Base-by-base conservation (phyloP, 2,888 invertebrate species). In the Parnassius orleans region DNA sequence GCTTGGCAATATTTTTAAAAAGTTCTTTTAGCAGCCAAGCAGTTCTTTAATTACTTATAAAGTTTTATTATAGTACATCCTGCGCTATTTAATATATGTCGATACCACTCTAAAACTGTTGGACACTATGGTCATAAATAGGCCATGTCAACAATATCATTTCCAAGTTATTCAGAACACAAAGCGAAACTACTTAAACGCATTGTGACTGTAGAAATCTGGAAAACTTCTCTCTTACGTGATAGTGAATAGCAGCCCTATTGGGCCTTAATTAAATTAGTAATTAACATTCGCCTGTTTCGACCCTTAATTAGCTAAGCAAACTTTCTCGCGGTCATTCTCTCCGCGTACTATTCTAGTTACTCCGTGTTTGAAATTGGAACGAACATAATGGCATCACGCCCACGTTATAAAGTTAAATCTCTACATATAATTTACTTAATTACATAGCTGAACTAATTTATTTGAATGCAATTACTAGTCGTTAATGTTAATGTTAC, bases 191-290 rank as follows among this genome's bases (percentile, higher is more conserved):
- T 48, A 48, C n/a, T 46, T 46, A 74, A 81, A 78, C 74, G 76
- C 76, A 72, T 70, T 72, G 74, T 75, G 74, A 83, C 80, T 80
- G 79, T 79, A 74, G 82, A 80, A 84, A 87, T 90, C 88, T 84
- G 84, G 84, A 84, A 89, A 89, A 89, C 83, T 90, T 89, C 81
- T 73, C 71, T 76, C 66, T 66, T 72, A 78, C 79, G 78, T 77
- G 80, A 77, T 75, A 72, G 76, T 71, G 73, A 72, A 72, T 69
- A 69, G 69, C 68, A 69, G 74, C 74, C 81, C 79, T 87, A 84
- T 83, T 75, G 79, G 78, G 71, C 82, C 83, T 78, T 79, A 77
- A 83, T 80, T 78, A 76, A 78, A 83, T 81, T 77, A 80, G 76
- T 84, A 79, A 86, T 89, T 84, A 85, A 79, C 70, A 69, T 74